Percentiles rank a stretch among this genome's conserved stretches.
phyloP scores from a whole-genome alignment of 1,140 invertebrate genomes.

The Cyphomyrmex costatus region DNA sequence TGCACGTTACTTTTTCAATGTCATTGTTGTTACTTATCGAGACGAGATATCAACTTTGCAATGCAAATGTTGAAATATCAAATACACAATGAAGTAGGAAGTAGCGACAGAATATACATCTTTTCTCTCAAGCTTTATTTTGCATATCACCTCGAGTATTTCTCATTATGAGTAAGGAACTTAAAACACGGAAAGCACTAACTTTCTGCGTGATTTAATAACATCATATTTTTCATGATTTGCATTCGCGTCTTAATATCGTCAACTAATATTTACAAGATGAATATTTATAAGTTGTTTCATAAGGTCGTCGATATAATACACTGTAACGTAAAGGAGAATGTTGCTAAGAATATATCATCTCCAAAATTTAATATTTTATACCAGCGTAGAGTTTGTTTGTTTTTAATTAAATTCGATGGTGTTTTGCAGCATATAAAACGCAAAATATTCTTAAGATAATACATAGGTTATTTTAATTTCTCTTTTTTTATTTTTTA shows the following conservation, averaged over 20 bases:
- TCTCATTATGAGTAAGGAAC: conserved; percentile 29
- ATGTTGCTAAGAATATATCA: neutral
- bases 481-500: conserved; percentile 15
- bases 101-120: conserved; percentile 12
- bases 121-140: conserved; percentile 42
- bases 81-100: conserved; percentile 12
- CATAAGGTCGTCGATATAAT: conserved; percentile 10
- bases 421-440: neutral
- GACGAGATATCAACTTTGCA: conserved; percentile 35
- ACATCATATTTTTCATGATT: conserved; percentile 43
- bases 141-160: conserved; percentile 49
- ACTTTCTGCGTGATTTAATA: conserved; percentile 46
- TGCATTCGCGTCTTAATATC: conserved; percentile 10
- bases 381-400: conserved; percentile 1
- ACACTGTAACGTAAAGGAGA: neutral
- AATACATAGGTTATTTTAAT: conserved; percentile 48
- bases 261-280: conserved; percentile 16
- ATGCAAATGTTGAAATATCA: conserved; percentile 17
- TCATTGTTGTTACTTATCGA: conserved; percentile 28
- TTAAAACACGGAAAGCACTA: conserved; percentile 45
- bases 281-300: neutral
- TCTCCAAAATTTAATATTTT: conserved; percentile 20
- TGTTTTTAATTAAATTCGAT: conserved; percentile 36
- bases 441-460: conserved; percentile 11
- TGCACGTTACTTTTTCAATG: conserved; percentile 15